Base-by-base conservation (phyloP, 2,113 vertebrate species). In the Clarias gariepinus region DNA sequence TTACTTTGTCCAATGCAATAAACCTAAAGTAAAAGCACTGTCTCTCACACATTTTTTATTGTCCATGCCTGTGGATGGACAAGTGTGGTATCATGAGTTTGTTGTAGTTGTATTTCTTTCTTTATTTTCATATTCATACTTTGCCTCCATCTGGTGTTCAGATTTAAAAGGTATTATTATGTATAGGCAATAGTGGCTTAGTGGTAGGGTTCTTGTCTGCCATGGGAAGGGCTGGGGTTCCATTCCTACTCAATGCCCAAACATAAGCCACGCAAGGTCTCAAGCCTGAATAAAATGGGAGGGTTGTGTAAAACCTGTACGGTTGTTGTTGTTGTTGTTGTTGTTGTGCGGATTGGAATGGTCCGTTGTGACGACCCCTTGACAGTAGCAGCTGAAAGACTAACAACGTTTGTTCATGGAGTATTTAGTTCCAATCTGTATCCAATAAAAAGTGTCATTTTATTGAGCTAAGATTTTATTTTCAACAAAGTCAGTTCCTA, bases 101-200 rank as follows among this genome's bases (percentile, higher is more conserved):
- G 41, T 6, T 21, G 12, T 79, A 25, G 13, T 3, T 33, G 12
- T 25, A 23, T 55, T 83, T 7, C 47, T 47, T 47, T 47, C 7
- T 47, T 7, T 10, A 15, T 23, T 23, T 21, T 68, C 25, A 63
- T 77, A 61, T 36, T 11, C 21, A 52, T 13, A 21, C 83, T 87
- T 86, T 90, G 84, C 86, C 86, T 87, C 82, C 88, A 90, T 86
- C 90, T 89, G 81, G 78, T 89, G 90, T 81, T 89, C 81, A 84
- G 84, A 77, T 71, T 58, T 41, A 66, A 87, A 85, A 47, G 6
- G 47, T 47, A 47, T 7, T 8, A 8, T 47, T 47, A 47, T 7
- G 6, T 47, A 47, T 47, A 7, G 47, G 47, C 47, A 47, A 47
- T 47, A 47, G 47, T 47, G 47, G 47, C 47, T 47, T 0, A 47